phyloP scores from a whole-genome alignment of 1,140 invertebrate genomes.

The Papilio glaucus region DNA sequence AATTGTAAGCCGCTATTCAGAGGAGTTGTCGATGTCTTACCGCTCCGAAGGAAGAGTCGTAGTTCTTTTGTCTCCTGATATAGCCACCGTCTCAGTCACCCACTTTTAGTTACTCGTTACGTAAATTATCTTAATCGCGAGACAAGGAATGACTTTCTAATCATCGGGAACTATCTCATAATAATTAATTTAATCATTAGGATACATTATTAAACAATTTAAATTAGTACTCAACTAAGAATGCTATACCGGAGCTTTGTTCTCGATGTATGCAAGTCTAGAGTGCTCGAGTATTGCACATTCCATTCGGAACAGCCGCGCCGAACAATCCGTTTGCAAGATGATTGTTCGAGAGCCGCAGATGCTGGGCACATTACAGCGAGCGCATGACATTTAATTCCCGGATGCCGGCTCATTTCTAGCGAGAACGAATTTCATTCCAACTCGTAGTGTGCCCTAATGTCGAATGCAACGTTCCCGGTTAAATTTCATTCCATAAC shows the following conservation, averaged over 20 bases:
- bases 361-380: conserved; percentile 22
- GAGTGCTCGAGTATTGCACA: conserved; percentile 8
- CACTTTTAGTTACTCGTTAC: no score
- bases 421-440: conserved; percentile 5
- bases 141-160: no score
- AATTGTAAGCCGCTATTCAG: no score
- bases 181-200: no score
- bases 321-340: background rate
- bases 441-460: background rate
- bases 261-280: background rate
- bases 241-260: background rate
- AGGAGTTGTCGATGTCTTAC: no score
- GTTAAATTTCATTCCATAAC: background rate
- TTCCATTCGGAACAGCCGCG: conserved; percentile 1
- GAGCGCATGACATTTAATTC: conserved; percentile 14
- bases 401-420: background rate
- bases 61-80: no score
- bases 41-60: no score
- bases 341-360: background rate
- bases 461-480: background rate
- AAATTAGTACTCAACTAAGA: background rate
- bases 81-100: no score
- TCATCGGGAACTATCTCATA: no score
- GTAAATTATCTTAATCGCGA: no score
- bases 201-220: no score